Base-by-base conservation (phyloP, 1,140 invertebrate genomes). In the Pseudomyrmex dendroicus region DNA sequence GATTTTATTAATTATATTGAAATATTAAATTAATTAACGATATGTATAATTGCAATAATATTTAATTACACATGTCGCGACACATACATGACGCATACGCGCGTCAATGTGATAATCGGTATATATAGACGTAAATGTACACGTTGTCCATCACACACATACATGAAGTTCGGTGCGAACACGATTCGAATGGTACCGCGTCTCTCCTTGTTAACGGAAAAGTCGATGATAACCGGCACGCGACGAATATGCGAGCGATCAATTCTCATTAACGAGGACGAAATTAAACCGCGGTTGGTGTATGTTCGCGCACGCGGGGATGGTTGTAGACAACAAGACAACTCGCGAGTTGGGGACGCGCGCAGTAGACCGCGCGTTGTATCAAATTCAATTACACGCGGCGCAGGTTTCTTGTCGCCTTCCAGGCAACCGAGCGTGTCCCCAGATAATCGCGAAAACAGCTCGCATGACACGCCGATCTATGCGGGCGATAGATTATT, bases 361-460 rank as follows among this genome's bases (percentile, higher is more conserved):
- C 35, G 10, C 35, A 56, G 74, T 46, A 25, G 70, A 46, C 57
- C 17, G 15, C 57, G 59, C 57, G 59, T 63, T 63, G 46, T 63
- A 76, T 48, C 72, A 59, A 63, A 82, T 82, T 82, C 68, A 56
- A 76, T 82, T 82, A 63, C 70, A 76, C 48, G 70, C 57, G 70
- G 44, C 15, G 44, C 64, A 57, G 54, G 66, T 80, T 80, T 80
- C 76, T 80, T 72, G 76, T 72, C 66, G 66, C 66, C 66, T 80
- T 50, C 35, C 76, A 59, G 64, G 64, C 76, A 48, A 59, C 64
- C 25, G 17, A 80, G 64, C 76, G 66, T 59, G 54, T 80, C 66
- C 76, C 66, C 46, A 59, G 76, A 80, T 80, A 80, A 80, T 80
- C 76, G 76, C 76, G 66, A 80, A 80, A 80, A 80, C 76, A 72